Conservation (phyloP, 2,888 invertebrate species). For the Anoncus sp. region DNA sequence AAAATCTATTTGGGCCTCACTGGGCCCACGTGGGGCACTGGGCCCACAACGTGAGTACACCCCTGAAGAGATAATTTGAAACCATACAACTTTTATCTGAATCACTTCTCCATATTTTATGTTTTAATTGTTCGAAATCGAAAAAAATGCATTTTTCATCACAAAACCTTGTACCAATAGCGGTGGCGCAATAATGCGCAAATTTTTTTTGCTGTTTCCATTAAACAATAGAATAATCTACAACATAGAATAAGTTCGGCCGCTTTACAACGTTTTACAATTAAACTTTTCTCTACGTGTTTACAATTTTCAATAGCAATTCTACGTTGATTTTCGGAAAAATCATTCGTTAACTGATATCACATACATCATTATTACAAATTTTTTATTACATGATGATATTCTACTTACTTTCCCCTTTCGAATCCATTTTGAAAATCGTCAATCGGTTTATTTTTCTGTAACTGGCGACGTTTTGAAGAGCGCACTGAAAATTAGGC, state of each 20-base stretch:
- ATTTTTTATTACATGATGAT: conserved; percentile 3
- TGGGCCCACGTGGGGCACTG: too few species aligned
- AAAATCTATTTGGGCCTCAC: too few species aligned
- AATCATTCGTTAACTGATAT: neutral
- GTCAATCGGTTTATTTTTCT: conserved; percentile 5
- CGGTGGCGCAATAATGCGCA: conserved; percentile 1
- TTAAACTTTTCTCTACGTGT: conserved; percentile 1
- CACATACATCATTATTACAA: conserved; percentile 7
- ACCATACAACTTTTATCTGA: conserved; percentile 8
- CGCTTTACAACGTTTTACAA: neutral
- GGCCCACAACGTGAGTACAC: conserved; percentile 1
- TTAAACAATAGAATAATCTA: too few species aligned
- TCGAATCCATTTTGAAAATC: conserved; percentile 6
- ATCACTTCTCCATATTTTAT: conserved; percentile 6
- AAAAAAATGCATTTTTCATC: conserved; percentile 1
- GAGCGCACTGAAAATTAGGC: neutral
- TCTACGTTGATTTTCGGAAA: neutral
- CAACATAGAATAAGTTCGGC: neutral
- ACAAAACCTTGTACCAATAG: conserved; percentile 5
- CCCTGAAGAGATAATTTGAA: conserved; percentile 8
- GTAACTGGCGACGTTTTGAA: conserved; percentile 1
- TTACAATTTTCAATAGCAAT: conserved; percentile 1
- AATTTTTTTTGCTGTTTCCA: too few species aligned
- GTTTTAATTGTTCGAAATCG: conserved; percentile 2
- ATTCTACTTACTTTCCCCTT: neutral